Conservation (phyloP, 2,888 invertebrate genomes). For the Diarsia mendica region DNA sequence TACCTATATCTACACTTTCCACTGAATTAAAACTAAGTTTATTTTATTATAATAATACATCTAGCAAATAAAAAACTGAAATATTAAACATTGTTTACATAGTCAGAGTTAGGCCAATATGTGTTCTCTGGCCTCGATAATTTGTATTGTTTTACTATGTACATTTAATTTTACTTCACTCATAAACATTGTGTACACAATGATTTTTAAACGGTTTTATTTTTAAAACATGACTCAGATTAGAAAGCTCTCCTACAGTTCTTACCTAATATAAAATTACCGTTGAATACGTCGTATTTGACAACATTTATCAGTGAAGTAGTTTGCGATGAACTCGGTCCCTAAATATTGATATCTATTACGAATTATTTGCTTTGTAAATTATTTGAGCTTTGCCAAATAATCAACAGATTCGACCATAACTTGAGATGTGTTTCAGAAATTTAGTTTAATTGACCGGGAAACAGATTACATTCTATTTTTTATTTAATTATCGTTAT, state of each 20-base stretch:
- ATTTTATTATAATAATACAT: constrained; percentile 73
- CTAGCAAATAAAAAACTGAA: constrained; percentile 75
- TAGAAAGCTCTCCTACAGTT: constrained; percentile 41
- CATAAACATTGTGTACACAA: constrained; percentile 55
- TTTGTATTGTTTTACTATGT: constrained; percentile 67
- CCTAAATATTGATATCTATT: constrained; percentile 63
- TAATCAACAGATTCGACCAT: constrained; percentile 33
- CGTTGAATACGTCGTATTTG: constrained; percentile 46
- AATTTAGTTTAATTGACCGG: constrained; percentile 49
- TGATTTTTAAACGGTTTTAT: no score
- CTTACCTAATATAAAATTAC: constrained; percentile 59
- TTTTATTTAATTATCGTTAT: constrained; percentile 20
- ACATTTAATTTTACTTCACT: constrained; percentile 65
- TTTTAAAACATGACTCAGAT: constrained; percentile 51
- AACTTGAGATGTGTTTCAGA: constrained; percentile 38
- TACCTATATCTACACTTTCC: constrained; percentile 85
- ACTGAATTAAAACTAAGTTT: constrained; percentile 76
- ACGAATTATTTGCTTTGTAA: constrained; percentile 31
- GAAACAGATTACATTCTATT: constrained; percentile 26
- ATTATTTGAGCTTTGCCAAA: constrained; percentile 50
- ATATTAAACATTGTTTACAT: constrained; percentile 71
- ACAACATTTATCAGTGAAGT: constrained; percentile 62
- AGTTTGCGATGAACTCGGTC: constrained; percentile 55
- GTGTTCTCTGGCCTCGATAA: constrained; percentile 63
- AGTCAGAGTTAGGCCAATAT: constrained; percentile 70